Percentiles rank a stretch among this genome's conserved stretches.
These are phyloP conservation scores for Amphipoea oculea DNA, from an alignment of 2,888 invertebrate species.

Conservation along the genomic window DNA sequence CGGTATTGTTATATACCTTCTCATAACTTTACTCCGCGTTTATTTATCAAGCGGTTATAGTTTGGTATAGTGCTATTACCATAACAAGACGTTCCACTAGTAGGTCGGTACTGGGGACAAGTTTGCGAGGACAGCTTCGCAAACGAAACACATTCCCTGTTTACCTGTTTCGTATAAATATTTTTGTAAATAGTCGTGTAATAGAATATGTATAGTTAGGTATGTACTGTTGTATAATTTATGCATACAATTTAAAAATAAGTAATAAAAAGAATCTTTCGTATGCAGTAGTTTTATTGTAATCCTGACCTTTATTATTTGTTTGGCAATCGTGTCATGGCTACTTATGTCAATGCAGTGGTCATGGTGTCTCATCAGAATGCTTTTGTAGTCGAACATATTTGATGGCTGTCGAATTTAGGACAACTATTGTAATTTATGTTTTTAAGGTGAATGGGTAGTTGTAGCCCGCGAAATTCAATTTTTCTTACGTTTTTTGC, in stretches of 20 bases:
- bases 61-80: too few relatives aligned
- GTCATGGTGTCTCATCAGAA: conserved; percentile 27
- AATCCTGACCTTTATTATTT: conserved; percentile 27
- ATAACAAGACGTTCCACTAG: background rate
- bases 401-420: conserved; percentile 11
- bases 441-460: too few relatives aligned
- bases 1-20: too few relatives aligned
- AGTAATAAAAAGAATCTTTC: conserved; percentile 23
- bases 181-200: conserved; percentile 25
- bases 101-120: background rate
- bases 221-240: conserved; percentile 28
- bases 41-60: too few relatives aligned
- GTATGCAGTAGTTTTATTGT: conserved; percentile 41
- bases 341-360: background rate
- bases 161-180: background rate
- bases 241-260: conserved; percentile 24
- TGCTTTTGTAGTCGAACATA: conserved; percentile 30
- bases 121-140: background rate
- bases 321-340: conserved; percentile 34
- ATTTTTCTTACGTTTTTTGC: too few relatives aligned
- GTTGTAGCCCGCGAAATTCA: too few relatives aligned
- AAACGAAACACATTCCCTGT: conserved; percentile 14
- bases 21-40: too few relatives aligned
- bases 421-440: conserved; percentile 19
- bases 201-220: background rate